Evolutionary conservation across 2,113 vertebrate genomes (phyloP), one percentile per base, ranked within the genome.

Genomic region (Haemorhous mexicanus): DNA sequence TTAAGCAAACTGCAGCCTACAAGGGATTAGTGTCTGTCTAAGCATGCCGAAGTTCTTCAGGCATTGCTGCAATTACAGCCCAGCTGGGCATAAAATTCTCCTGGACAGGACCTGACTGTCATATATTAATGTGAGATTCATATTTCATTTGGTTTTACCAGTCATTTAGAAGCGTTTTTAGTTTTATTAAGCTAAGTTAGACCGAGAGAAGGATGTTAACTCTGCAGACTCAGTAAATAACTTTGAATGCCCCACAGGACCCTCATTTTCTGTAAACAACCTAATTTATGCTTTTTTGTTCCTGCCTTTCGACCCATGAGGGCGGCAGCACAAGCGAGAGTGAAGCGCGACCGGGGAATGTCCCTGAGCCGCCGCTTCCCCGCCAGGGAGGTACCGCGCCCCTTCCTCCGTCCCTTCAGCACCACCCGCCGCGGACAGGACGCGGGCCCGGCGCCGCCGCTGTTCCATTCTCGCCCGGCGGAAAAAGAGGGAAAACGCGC

Each of bases 291-390:
- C 3, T 56, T 53, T 26, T 61, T 24, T 0, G 35, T 46, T 15
- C 8, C 35, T 66, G 92, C 67, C 37, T 43, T 56, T 32, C 13
- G 43, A 18, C 37, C 35, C 62, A 1, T 1, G 52, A 30, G 21
- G 67, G 13, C 8, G 9, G 35, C 67, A 16, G 86, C 83, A 27
- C 17, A 24, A 0, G 20, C 1, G 24, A n/a, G 37, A 1, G 27
- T 2, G 67, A 37, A 52, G 72, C 4, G 28, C 63, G 4, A 0
- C 1, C 14, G 0, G 77, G 76, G 28, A 9, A 13, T 0, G 37
- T 8, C 41, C 18, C 33, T 3, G 19, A 49, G 37, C 8, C 20
- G 39, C 89, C 2, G 18, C 21, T 41, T 15, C 35, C 55, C 28
- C 33, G 33, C 26, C 33, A 5, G 73, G 33, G 67, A 9, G 61